phyloP scores from a whole-genome alignment of 2,888 invertebrate genomes.

The Epicampocera succincta region DNA sequence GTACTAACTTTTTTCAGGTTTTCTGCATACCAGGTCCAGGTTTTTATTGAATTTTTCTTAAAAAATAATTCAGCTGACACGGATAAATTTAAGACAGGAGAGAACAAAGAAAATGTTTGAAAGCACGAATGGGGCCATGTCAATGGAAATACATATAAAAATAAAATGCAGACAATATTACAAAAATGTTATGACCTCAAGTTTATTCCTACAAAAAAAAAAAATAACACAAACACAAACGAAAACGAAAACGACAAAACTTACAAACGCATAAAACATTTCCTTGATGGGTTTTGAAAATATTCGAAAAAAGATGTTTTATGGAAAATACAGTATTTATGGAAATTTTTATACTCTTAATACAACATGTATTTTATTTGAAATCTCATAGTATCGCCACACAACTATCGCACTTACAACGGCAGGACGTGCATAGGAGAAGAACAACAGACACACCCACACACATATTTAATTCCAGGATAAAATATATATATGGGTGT shows the following conservation, averaged over 20 bases:
- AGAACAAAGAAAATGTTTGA: not conserved
- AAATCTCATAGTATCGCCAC: slow-evolving; percentile 51
- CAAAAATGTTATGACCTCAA: slow-evolving; percentile 57
- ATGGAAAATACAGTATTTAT: slow-evolving; percentile 44
- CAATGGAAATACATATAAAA: slow-evolving; percentile 25
- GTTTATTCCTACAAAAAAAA: slow-evolving; percentile 15
- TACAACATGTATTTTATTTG: slow-evolving; percentile 19
- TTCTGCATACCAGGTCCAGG: no score
- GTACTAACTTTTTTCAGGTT: no score
- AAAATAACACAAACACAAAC: slow-evolving; percentile 20
- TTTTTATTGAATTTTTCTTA: no score
- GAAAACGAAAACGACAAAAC: slow-evolving; percentile 3
- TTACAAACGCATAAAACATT: slow-evolving; percentile 40
- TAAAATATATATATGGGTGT: no score
- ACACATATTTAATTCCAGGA: no score
- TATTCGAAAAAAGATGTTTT: slow-evolving; percentile 20
- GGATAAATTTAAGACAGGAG: not conserved
- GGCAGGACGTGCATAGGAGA: not conserved
- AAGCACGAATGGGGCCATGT: slow-evolving; percentile 20
- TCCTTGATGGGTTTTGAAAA: slow-evolving; percentile 47
- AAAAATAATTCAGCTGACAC: no score
- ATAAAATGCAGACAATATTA: slow-evolving; percentile 21
- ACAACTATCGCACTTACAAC: slow-evolving; percentile 65
- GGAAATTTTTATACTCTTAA: slow-evolving; percentile 13
- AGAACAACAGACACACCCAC: not conserved